These are phyloP conservation scores for Lottia gigantea DNA, from an alignment of 2,888 invertebrate species.

Conservation along the genomic window DNA sequence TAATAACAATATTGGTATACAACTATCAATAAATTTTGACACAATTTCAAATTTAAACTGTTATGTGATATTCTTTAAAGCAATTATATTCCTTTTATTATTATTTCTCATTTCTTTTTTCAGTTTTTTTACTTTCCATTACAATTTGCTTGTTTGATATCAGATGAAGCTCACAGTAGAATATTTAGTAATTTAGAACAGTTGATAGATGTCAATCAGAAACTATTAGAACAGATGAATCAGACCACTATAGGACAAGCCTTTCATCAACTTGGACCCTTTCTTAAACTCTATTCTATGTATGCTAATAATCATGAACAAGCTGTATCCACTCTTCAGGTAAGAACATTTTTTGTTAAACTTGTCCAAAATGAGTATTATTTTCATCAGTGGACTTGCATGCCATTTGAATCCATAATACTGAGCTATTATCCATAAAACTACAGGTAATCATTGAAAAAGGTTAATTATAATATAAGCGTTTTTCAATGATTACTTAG, in stretches of 20 bases:
- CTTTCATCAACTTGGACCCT: constrained; percentile 80
- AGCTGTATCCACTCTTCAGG: constrained; percentile 75
- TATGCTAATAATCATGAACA: constrained; percentile 81
- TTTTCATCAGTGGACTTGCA: too few relatives aligned
- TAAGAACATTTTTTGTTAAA: constrained; percentile 54
- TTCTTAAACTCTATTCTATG: constrained; percentile 81
- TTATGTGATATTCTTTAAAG: too few relatives aligned
- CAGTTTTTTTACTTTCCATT: constrained; percentile 66
- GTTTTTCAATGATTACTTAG: too few relatives aligned
- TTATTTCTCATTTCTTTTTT: constrained; percentile 23
- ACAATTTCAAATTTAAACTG: too few relatives aligned
- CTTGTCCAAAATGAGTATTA: too few relatives aligned
- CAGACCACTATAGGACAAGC: constrained; percentile 75
- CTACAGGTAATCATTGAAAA: too few relatives aligned
- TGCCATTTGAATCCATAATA: too few relatives aligned
- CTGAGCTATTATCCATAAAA: too few relatives aligned
- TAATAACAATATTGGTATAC: too few relatives aligned
- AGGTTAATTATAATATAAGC: too few relatives aligned
- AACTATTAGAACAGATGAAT: constrained; percentile 64
- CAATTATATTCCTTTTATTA: too few relatives aligned
- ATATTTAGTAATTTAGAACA: constrained; percentile 67
- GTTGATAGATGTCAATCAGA: constrained; percentile 69
- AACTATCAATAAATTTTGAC: too few relatives aligned
- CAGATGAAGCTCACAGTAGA: constrained; percentile 53
- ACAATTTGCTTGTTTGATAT: constrained; percentile 54